Base-by-base conservation (phyloP, 2,113 vertebrate species). In the Oreotrochilus melanogaster region DNA sequence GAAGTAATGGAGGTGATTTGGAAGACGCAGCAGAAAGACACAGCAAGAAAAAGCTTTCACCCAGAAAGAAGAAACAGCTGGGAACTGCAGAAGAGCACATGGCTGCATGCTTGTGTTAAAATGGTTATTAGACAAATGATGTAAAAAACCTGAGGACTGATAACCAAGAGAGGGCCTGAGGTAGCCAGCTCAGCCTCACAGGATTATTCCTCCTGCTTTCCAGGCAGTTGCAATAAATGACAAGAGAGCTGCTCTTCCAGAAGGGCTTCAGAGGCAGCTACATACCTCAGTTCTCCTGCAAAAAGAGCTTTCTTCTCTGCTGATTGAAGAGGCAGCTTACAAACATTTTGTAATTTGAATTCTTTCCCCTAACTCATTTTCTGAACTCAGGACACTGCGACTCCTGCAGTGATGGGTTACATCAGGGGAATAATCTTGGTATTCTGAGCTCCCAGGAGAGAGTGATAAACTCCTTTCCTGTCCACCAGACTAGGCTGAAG, bases 311-410 rank as follows among this genome's bases (percentile, higher is more conserved):
- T 88, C 69, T 61, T 14, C n/a, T 67, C n/a, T 67, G 24, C 28
- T 85, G 62, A 24, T 47, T 61, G 45, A 84, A 87, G 60, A 89
- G 35, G 47, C 42, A 45, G 21, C 28, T 50, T 39, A 53, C 76
- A 73, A 73, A 91, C 6, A 12, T 28, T 31, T 64, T 3, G 45
- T 85, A 42, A 56, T 86, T 84, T 76, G 58, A 89, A 70, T 91
- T 94, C 58, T 89, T 93, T 69, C 69, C 75, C 48, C 57, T 65
- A 91, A 85, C 33, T 66, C 3, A n/a, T 81, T 91, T 95, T 94
- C 50, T 86, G 84, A 86, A 65, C 64, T 75, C 42, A 42, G 42
- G 10, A 42, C n/a, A 12, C 31, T 37, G 48, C 85, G 74, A 71
- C 37, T 48, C 22, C 33, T 67, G 56, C 25, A 66, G 35, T 54